Evolutionary conservation across 2,888 invertebrate genomes (phyloP), one percentile per base, ranked within the genome.

Genomic region (Marasmarcha lunaedactyla): DNA sequence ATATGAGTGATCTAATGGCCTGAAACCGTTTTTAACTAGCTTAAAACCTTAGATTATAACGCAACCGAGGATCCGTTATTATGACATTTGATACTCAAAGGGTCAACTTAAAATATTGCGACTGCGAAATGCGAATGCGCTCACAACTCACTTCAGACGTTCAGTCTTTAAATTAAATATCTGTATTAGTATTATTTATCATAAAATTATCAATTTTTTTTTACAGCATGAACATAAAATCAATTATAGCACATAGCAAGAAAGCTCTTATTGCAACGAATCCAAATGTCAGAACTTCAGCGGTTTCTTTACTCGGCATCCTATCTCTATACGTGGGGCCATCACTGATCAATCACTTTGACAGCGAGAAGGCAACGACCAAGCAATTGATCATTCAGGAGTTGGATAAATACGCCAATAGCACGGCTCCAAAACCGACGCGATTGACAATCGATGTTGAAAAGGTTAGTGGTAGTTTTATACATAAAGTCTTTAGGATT

Each of bases 251-350:
- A 0, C 89, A 90, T 60, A 86, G 92, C 0, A 94, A 94, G 61
- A 95, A 94, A 57, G 94, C 91, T 0, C 84, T 96, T 0, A 87
- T 89, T 1, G 94, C 94, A 1, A 93, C 92, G 1, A 96, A 95
- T 68, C 94, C 94, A 0, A 88, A 88, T 33, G 93, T 97, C 1
- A 87, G 96, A 1, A 89, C 90, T 0, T 87, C 94, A 0, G 90
- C 90, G 0, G 89, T 96, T 10, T 79, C 86, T 15, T 84, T 94
- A 51, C 71, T 92, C 1, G 94, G 95, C 0, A 88, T 89, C 0
- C 78, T 96, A 55, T 93, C 93, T 36, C 76, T 95, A 50, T 95
- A 91, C 57, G 89, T 94, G 79, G 95, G 96, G 0, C 88, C 89
- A 10, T 84, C 87, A 1, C 63, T 95, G 1, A 85, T 93, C 48